Percentiles rank a stretch among this genome's conserved stretches.
Evolutionary conservation across 1,140 invertebrate species (phyloP).

Genomic region (Dendroctonus valens): DNA sequence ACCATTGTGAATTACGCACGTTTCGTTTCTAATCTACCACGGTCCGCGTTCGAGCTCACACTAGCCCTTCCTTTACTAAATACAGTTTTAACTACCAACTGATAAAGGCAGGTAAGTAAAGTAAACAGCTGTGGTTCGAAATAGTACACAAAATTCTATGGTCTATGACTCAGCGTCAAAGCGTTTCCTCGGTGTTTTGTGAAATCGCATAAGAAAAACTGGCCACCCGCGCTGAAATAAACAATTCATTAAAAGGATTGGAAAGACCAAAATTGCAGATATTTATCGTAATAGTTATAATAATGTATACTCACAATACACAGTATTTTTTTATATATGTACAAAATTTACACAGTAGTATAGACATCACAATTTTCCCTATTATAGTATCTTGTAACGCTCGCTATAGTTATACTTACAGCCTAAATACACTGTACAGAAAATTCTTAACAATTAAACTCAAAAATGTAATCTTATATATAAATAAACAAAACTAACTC

Average conservation of each 20-base stretch:
- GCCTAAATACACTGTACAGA: conserved; percentile 51
- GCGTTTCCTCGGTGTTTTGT: too few species aligned
- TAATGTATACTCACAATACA: conserved; percentile 54
- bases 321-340: conserved; percentile 52
- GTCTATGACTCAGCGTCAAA: too few species aligned
- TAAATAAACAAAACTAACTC: conserved; percentile 44
- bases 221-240: too few species aligned
- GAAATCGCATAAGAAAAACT: too few species aligned
- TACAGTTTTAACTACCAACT: too few species aligned
- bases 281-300: conserved; percentile 53
- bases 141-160: too few species aligned
- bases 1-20: too few species aligned
- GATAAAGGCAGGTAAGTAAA: too few species aligned
- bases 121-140: too few species aligned
- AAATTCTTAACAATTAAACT: conserved; percentile 46
- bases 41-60: too few species aligned
- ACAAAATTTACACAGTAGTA: conserved; percentile 54
- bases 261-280: conserved; percentile 16
- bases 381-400: conserved; percentile 51
- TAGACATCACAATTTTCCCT: conserved; percentile 54
- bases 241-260: background rate
- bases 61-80: too few species aligned
- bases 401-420: conserved; percentile 49
- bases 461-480: conserved; percentile 45
- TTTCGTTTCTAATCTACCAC: too few species aligned